Evolutionary conservation across 1,140 invertebrate species (phyloP), one percentile per base, ranked within the genome.

Genomic region (Drosophila ogumai): DNA sequence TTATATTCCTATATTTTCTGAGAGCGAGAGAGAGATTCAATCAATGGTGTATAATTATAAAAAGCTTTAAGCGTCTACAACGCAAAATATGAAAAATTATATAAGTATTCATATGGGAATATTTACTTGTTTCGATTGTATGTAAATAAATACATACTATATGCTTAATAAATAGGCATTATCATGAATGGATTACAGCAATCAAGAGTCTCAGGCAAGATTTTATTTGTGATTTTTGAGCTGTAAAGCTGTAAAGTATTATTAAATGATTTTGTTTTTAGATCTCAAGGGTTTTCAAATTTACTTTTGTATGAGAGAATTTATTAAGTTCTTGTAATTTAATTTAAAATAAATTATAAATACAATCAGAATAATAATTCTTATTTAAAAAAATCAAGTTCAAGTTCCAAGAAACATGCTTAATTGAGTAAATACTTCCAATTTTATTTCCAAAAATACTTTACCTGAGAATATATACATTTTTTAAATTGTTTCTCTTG

Each of bases 31-130:
- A 38, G 52, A 31, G 25, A 12, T 13, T 15, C 15, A 17, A 36
- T 47, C 17, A 58, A 38, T 17, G 43, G 5, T 49, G 28, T 50
- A 50, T 63, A 67, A 64, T 68, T 68, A 28, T 31, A 65, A 68
- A 67, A 41, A 40, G 58, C 34, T 63, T 25, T 36, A 6, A 5
- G 36, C 19, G 49, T n/a, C 43, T 57, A 43, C 38, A 67, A 67
- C 67, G 61, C 32, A 55, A 69, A 66, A 31, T 36, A 19, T 8
- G 43, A 31, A 25, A 15, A 17, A 40, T 32, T 36, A 66, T 31
- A 57, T 41, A 22, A 22, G 34, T 19, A 50, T 34, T 19, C n/a
- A 13, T 10, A 17, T 50, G 34, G 22, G 15, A 52, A 19, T 49
- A 5, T 22, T 15, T 54, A 22, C 15, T 52, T 25, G 19, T 19